Evolutionary conservation across 2,113 vertebrate species (phyloP), one percentile per base, ranked within the genome.

Genomic region (Stigmatopora argus): DNA sequence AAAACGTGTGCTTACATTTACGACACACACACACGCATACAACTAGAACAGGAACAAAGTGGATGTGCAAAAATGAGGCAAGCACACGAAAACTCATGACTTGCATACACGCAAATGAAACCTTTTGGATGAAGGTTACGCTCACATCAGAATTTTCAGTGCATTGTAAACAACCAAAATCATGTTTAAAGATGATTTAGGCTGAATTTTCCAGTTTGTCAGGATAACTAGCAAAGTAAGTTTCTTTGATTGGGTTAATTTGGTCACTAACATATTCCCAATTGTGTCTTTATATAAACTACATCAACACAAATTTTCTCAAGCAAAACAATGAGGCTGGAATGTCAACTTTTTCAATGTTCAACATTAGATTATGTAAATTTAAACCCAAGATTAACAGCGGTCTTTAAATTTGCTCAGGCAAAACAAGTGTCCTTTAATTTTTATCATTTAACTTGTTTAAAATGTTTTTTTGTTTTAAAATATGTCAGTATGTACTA

Each of bases 81-180:
- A 67, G 45, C 48, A 5, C 67, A 81, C 78, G 64, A 73, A 69
- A 78, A 78, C 49, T 74, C 81, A 83, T 80, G 65, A 70, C 52
- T 13, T 66, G 66, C 46, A 0, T 66, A 69, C 66, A 83, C 81
- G 62, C 52, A 70, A 69, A 85, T 85, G 44, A 82, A 73, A 18
- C 23, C 45, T 52, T 31, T 58, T 15, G 51, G 19, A 70, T 66
- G 65, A 70, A 77, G 71, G 21, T 77, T 78, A 62, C 3, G 15
- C 51, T 61, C 48, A 38, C 38, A 41, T 61, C 3, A 38, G n/a
- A 61, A n/a, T 21, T 45, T 13, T 13, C 15, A 4, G 19, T 45
- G 2, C 9, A 23, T 23, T 45, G 4, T 21, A 26, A 26, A 56
- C 23, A 56, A 56, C 13, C 53, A 1, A 3, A 55, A 55, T 15